These are phyloP conservation scores for Cantharis rufa DNA, from an alignment of 2,888 invertebrate genomes.

Conservation along the genomic window DNA sequence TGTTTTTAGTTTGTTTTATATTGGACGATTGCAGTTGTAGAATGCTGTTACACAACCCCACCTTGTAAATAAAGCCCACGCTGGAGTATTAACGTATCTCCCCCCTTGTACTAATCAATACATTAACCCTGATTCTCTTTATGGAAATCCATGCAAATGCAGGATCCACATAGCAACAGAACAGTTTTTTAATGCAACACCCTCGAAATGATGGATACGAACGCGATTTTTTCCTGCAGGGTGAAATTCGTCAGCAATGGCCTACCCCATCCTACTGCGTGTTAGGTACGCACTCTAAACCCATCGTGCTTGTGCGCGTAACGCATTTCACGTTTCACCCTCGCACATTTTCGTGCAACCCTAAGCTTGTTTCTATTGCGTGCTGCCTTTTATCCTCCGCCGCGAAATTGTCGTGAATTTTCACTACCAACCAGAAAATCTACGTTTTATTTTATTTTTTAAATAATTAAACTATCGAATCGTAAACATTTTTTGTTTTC, in stretches of 20 bases:
- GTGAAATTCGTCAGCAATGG: slow-evolving; percentile 7
- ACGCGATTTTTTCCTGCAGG: slow-evolving; percentile 4
- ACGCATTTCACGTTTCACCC: slow-evolving; percentile 6
- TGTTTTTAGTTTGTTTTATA: background rate
- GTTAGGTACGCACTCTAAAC: slow-evolving; percentile 15
- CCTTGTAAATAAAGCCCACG: slow-evolving; percentile 27
- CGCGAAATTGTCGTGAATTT: slow-evolving; percentile 2
- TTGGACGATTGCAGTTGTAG: slow-evolving; percentile 23
- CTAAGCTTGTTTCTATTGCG: slow-evolving; percentile 19
- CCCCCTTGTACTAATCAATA: slow-evolving; percentile 22
- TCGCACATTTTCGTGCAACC: slow-evolving; percentile 21
- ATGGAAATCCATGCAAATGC: slow-evolving; percentile 22
- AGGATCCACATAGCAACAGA: slow-evolving; percentile 24
- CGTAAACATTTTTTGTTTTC: background rate
- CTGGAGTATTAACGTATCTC: slow-evolving; percentile 20
- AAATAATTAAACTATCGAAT: background rate
- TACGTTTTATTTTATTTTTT: too few species aligned
- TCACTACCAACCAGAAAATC: too few species aligned
- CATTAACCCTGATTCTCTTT: slow-evolving; percentile 22
- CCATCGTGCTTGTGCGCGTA: slow-evolving; percentile 11
- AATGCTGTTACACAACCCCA: slow-evolving; percentile 37
- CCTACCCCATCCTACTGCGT: slow-evolving; percentile 26
- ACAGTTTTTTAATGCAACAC: slow-evolving; percentile 20
- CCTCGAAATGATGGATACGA: background rate
- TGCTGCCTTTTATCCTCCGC: slow-evolving; percentile 11